Percentiles rank a stretch among this genome's conserved stretches.
These are phyloP conservation scores for Acrocyrtus sp. DNA, from an alignment of 2,888 invertebrate genomes.

Conservation along the genomic window DNA sequence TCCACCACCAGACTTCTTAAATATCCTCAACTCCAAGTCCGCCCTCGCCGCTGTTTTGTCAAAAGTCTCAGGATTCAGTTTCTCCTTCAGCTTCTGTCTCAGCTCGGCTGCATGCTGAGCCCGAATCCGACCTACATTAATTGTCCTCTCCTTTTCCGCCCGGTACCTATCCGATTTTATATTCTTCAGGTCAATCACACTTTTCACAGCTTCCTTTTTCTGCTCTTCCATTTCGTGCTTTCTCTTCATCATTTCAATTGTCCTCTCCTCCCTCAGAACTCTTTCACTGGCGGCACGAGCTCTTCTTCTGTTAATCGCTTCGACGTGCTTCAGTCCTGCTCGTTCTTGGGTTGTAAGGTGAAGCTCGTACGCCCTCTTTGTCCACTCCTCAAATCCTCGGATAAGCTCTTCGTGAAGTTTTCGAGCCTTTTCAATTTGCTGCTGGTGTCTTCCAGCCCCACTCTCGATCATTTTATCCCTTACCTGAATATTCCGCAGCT, in stretches of 20 bases:
- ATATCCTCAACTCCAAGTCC: conserved; percentile 56
- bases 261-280: conserved; percentile 59
- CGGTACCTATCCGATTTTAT: conserved; percentile 50
- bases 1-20: conserved; percentile 43
- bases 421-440: conserved; percentile 64
- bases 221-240: conserved; percentile 60
- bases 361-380: conserved; percentile 65
- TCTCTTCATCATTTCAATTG: conserved; percentile 53
- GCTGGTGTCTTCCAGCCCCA: conserved; percentile 49
- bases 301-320: conserved; percentile 63
- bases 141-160: conserved; percentile 58
- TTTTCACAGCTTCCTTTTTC: conserved; percentile 52
- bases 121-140: conserved; percentile 55
- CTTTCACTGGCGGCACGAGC: conserved; percentile 60
- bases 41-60: conserved; percentile 61
- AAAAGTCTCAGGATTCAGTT: conserved; percentile 62
- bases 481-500: conserved; percentile 46
- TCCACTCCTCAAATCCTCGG: conserved; percentile 66
- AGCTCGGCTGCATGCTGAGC: conserved; percentile 61
- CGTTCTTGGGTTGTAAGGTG: conserved; percentile 65
- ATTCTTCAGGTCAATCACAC: conserved; percentile 59
- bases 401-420: conserved; percentile 65
- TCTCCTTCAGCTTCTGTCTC: conserved; percentile 54
- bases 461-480: conserved; percentile 42
- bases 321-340: conserved; percentile 65